Evolutionary conservation across 2,888 invertebrate species (phyloP), one percentile per base, ranked within the genome.

Genomic region (Polyploca ridens): DNA sequence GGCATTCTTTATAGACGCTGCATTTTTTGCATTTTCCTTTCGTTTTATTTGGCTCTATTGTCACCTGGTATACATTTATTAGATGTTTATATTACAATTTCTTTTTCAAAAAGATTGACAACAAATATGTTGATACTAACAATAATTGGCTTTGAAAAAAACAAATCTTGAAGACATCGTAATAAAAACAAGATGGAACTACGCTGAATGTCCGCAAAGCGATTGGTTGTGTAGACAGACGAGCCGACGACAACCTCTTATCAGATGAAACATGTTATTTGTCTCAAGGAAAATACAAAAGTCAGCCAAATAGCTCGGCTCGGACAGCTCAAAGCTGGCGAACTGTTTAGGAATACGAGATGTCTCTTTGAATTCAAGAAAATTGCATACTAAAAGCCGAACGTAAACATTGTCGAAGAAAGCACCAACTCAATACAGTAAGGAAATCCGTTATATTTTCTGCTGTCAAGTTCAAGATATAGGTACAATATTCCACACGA

Each of bases 181-280:
- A 82, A 84, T 82, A 88, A 88, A 88, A 89, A 86, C 85, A 83
- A 84, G 83, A 86, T 83, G 79, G 76, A 86, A 86, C 78, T 81
- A 83, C 81, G 78, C 74, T 79, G 77, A 84, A 87, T 82, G 88
- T 88, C 87, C 86, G 78, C 87, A 83, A 84, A 85, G 80, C 89
- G 88, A 91, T 90, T 88, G 89, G 88, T 85, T 85, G 83, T 77
- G 81, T 71, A 83, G 83, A 84, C 88, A 88, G 89, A 89, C 88
- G 87, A 88, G 85, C 84, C 87, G 91, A 87, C 89, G 90, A 91
- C 91, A 89, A 82, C 75, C 86, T 82, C 89, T 90, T 92, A 92
- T 91, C 90, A 84, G 90, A 91, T 91, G 84, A 83, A 84, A 87
- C 89, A 89, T 89, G 89, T 89, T 90, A 90, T 92, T 90, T 90